Percentiles rank a stretch among this genome's conserved stretches.
These are phyloP conservation scores for Brachyalestes nurse DNA, from an alignment of 2,797 vertebrate species.

Conservation along the genomic window DNA sequence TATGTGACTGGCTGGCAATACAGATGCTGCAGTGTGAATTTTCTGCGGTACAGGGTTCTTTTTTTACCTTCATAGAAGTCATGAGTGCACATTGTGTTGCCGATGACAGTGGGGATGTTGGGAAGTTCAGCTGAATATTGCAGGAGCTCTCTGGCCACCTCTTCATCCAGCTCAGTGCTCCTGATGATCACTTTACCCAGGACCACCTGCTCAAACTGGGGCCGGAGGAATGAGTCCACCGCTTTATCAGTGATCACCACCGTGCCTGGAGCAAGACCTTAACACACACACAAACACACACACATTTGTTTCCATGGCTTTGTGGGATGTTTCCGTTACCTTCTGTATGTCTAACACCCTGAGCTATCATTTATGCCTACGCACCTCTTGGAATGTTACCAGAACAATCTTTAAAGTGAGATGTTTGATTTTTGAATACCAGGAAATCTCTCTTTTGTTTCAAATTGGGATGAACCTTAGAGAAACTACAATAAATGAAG, in stretches of 20 bases:
- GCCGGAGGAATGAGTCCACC: conserved; percentile 83
- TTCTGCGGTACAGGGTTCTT: neutral
- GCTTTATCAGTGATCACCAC: conserved; percentile 85
- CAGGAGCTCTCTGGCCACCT: conserved; percentile 78
- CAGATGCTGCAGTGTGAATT: neutral
- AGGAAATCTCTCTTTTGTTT: too few species aligned
- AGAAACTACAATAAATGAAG: too few species aligned
- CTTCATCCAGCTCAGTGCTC: conserved; percentile 86
- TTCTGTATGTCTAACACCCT: too few species aligned
- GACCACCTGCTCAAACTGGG: conserved; percentile 85
- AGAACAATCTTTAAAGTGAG: too few species aligned
- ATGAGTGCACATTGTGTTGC: conserved; percentile 87
- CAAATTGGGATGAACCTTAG: too few species aligned
- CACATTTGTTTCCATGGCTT: neutral
- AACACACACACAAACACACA: conserved; percentile 4
- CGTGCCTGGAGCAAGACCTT: conserved; percentile 83
- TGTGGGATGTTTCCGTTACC: neutral
- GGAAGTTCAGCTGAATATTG: conserved; percentile 79
- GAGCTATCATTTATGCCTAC: neutral
- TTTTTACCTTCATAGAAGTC: conserved; percentile 89
- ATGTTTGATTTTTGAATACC: too few species aligned
- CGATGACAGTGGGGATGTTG: conserved; percentile 76
- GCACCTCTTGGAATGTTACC: too few species aligned
- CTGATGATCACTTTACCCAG: conserved; percentile 83
- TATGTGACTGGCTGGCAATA: neutral